phyloP scores from a whole-genome alignment of 2,797 vertebrate species.

The Lacerta viridis region DNA sequence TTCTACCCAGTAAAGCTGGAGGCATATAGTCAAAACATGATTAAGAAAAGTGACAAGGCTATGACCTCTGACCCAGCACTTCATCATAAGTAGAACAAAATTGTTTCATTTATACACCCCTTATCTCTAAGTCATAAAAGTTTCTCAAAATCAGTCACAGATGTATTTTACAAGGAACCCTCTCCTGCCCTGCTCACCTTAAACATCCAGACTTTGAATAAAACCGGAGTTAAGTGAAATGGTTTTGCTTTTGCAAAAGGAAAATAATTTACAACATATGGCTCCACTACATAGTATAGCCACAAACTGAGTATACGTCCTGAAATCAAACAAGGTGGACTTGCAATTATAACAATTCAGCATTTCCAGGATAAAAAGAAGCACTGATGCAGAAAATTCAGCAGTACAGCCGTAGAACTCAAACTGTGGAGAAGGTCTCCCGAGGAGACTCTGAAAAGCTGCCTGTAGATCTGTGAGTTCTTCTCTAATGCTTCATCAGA shows the following conservation, averaged over 20 bases:
- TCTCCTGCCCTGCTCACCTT: fast-evolving
- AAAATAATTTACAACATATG: slow-evolving; percentile 15
- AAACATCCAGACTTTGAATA: slow-evolving; percentile 53
- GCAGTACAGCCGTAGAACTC: background rate
- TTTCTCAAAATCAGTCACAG: slow-evolving; percentile 46
- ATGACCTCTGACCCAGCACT: slow-evolving; percentile 15
- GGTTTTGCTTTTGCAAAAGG: background rate
- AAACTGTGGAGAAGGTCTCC: background rate
- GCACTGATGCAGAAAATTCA: background rate
- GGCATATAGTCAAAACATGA: slow-evolving; percentile 59
- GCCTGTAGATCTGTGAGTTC: background rate
- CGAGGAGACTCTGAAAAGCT: background rate
- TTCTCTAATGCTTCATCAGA: background rate
- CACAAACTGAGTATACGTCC: background rate
- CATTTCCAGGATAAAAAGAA: slow-evolving; percentile 16
- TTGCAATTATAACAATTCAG: background rate
- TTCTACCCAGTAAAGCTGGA: slow-evolving; percentile 20
- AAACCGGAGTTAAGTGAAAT: slow-evolving; percentile 35
- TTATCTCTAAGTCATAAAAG: slow-evolving; percentile 22
- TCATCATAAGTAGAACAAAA: slow-evolving; percentile 65
- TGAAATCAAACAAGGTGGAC: no score
- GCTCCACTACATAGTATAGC: background rate
- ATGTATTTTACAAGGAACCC: slow-evolving; percentile 33
- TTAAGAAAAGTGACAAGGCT: slow-evolving; percentile 23
- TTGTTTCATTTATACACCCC: slow-evolving; percentile 50